A percentile compares a stretch with the other conserved stretches of the same genome.
These are phyloP conservation scores for Tipula unca DNA, from an alignment of 2,888 invertebrate genomes.

Conservation along the genomic window DNA sequence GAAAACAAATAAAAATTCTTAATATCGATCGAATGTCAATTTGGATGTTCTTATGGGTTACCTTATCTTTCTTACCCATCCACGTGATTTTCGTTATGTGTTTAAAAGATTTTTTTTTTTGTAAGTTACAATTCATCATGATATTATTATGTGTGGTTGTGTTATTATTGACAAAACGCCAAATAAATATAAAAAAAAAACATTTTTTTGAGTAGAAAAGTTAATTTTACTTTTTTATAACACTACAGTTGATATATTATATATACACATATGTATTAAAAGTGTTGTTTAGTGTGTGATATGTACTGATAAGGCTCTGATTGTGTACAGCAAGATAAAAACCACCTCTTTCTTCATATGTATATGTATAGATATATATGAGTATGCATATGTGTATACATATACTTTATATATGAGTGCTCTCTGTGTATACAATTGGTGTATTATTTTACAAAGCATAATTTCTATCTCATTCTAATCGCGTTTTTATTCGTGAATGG, in stretches of 20 bases:
- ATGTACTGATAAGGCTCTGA: slow-evolving; percentile 2
- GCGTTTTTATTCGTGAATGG: slow-evolving; percentile 18
- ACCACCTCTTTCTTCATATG: background rate
- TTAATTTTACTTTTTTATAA: background rate
- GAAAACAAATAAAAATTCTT: background rate
- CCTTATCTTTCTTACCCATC: background rate
- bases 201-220: background rate
- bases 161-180: slow-evolving; percentile 2
- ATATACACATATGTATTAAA: too few relatives aligned
- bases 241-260: background rate
- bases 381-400: background rate
- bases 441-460: background rate
- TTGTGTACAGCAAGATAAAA: background rate
- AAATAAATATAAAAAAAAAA: background rate
- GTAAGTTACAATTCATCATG: background rate
- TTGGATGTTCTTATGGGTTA: background rate
- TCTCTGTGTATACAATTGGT: background rate
- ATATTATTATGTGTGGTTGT: background rate
- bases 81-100: background rate
- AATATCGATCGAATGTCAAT: background rate
- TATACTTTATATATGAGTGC: background rate
- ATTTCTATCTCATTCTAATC: slow-evolving; percentile 20
- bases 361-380: background rate
- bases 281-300: background rate
- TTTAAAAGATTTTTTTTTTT: background rate